Base-by-base conservation (phyloP, 2,888 invertebrate genomes). In the Pyrochroa serraticornis region DNA sequence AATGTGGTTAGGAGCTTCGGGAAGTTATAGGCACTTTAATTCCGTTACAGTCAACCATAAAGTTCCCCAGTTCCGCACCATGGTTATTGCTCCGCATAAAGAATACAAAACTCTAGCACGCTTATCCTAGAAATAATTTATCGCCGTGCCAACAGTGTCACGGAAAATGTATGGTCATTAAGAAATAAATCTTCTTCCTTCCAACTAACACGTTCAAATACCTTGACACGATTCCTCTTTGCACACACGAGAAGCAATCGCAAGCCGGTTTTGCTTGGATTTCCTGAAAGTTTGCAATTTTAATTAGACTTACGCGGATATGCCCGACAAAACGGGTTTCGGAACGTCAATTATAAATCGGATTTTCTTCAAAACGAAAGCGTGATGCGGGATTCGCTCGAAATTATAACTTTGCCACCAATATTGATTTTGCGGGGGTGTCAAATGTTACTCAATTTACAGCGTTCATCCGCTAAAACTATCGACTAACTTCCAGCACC, bases 401-500 rank as follows among this genome's bases (percentile, higher is more conserved):
- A 9, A 52, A 52, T 44, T 52, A 45, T 43, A 43, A 45, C 43
- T 52, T 52, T 38, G n/a, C 50, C 12, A 47, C 49, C 31, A 7
- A 12, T 53, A 53, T 53, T 53, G 53, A 53, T 53, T 53, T 53
- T 53, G 6, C n/a, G 33, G 36, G 45, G 44, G 44, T 53, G 53
- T 53, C 45, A 53, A 53, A 44, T 44, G 44, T 44, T 37, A 37
- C 7, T 6, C 10, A 35, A 35, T 37, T 37, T 37, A 22, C 22
- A 22, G 13, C 8, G 32, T 10, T 35, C 9, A 48, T 48, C 12
- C 30, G 9, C 22, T 12, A 36, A 14, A 51, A n/a, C n/a, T 22
- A 37, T 37, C 38, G 38, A 8, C 10, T 22, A n/a, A 12, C 13
- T 37, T 7, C 13, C 38, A 35, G 38, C 10, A 37, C 13, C 7